Evolutionary conservation across 2,113 vertebrate species (phyloP).

Genomic region (Oxygymnocypris stewartii): DNA sequence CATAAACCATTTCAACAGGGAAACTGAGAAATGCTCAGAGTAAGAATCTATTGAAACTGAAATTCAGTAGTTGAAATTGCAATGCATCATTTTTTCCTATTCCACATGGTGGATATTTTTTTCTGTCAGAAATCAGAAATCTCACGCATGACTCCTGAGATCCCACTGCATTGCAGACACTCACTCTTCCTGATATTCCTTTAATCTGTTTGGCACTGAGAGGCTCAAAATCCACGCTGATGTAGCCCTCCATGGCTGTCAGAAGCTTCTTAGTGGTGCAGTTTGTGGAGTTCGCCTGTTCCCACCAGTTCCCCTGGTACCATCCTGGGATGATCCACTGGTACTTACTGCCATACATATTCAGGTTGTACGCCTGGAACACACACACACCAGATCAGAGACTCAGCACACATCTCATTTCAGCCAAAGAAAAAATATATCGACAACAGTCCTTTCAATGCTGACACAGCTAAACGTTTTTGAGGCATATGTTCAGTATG

Average conservation of each 20-base stretch:
- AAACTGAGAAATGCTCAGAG: background rate
- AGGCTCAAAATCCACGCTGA: conserved; percentile 97
- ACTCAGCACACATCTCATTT: conserved; percentile 1
- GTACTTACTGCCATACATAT: conserved; percentile 98
- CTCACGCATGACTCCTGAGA: background rate
- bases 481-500: background rate
- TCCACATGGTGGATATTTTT: background rate
- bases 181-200: conserved; percentile 95
- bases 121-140: conserved; percentile 5
- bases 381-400: conserved; percentile 25
- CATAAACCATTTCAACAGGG: background rate
- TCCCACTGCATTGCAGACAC: conserved; percentile 55
- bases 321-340: conserved; percentile 99
- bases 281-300: conserved; percentile 90
- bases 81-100: background rate
- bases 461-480: background rate
- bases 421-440: background rate
- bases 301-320: conserved; percentile 98
- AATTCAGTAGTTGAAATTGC: background rate
- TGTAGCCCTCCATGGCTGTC: conserved; percentile 96
- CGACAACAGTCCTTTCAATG: background rate
- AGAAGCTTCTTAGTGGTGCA: conserved; percentile 92
- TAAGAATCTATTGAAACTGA: background rate
- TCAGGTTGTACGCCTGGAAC: conserved; percentile 88
- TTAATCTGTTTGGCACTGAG: conserved; percentile 91